Evolutionary conservation across 1,140 invertebrate genomes (phyloP).

Genomic region (Bombus cullumanus): DNA sequence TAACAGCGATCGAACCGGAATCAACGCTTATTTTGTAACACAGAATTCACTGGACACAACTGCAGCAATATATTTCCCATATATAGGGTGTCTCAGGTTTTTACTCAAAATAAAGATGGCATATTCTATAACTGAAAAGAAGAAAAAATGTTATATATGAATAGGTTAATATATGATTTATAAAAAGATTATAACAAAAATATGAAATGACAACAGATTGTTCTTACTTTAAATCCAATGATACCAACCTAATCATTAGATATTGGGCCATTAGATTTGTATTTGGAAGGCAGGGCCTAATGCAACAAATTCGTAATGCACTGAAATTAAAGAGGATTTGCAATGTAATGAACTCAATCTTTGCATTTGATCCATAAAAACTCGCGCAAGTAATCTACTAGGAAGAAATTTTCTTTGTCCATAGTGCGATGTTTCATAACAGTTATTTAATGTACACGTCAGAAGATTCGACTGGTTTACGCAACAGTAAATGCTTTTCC

Average conservation of each 20-base stretch:
- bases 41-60: neutral
- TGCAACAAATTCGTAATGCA: too few relatives aligned
- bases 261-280: too few relatives aligned
- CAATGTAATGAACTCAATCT: too few relatives aligned
- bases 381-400: neutral
- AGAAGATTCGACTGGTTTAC: neutral
- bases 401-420: conserved; percentile 12
- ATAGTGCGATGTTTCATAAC: conserved; percentile 8
- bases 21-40: conserved; percentile 1
- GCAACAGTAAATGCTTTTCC: conserved; percentile 5
- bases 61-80: neutral
- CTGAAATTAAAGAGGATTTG: too few relatives aligned
- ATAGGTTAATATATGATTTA: neutral
- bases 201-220: too few relatives aligned
- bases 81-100: neutral
- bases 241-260: too few relatives aligned
- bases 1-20: conserved; percentile 29
- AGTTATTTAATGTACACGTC: conserved; percentile 11
- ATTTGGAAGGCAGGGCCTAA: too few relatives aligned
- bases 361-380: neutral
- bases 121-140: neutral
- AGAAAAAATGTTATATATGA: neutral
- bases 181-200: neutral
- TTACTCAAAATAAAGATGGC: neutral
- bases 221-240: too few relatives aligned